Evolutionary conservation across 2,888 invertebrate species (phyloP).

Genomic region (Mylabris sibirica): DNA sequence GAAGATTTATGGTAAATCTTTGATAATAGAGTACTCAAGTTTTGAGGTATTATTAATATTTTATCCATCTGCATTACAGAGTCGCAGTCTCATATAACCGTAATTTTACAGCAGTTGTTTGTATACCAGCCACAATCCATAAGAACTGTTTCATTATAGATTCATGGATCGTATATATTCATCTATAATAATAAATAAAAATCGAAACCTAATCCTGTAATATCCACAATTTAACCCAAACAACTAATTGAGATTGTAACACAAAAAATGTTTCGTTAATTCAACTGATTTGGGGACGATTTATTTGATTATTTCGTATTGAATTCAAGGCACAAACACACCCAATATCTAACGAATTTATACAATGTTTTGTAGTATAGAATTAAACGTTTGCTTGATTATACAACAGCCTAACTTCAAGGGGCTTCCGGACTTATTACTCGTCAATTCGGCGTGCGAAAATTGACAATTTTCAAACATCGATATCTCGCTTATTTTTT

Average conservation of each 20-base stretch:
- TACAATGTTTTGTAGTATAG: background rate
- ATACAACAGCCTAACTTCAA: too few relatives aligned
- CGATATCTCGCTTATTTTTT: too few relatives aligned
- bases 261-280: slow-evolving; percentile 2
- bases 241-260: too few relatives aligned
- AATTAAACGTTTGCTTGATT: too few relatives aligned
- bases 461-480: too few relatives aligned
- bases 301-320: slow-evolving; percentile 7
- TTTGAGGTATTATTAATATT: background rate
- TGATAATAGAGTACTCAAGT: background rate
- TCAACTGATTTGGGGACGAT: background rate
- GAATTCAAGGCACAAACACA: slow-evolving; percentile 11
- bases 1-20: background rate
- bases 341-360: slow-evolving; percentile 13
- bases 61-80: background rate
- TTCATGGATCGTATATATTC: background rate
- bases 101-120: background rate
- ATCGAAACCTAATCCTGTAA: background rate
- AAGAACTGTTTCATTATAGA: background rate
- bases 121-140: background rate
- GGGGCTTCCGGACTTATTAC: too few relatives aligned
- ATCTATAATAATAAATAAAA: background rate
- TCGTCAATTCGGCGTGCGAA: too few relatives aligned
- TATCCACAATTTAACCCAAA: too few relatives aligned
- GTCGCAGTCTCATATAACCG: background rate